Evolutionary conservation across 2,888 invertebrate species (phyloP), one percentile per base, ranked within the genome.

Genomic region (Tetropium fuscum): DNA sequence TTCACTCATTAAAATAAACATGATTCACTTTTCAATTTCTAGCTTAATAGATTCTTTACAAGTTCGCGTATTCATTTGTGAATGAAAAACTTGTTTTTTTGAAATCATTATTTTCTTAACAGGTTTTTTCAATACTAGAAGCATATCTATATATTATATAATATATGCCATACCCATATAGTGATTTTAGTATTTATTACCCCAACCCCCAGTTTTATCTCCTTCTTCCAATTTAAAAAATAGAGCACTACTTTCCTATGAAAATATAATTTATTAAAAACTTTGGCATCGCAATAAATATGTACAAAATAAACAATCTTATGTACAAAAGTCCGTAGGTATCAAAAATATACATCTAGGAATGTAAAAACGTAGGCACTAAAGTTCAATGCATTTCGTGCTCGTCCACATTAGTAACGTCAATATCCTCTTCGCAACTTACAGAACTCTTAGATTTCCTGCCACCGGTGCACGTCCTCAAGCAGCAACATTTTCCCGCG

Each of bases 401-500:
- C 32, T 79, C 80, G 47, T 81, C 80, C 0, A 79, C 68, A 60
- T 79, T 76, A 5, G 75, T 80, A 1, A 82, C 78, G 66, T 82
- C 81, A 41, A 82, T 80, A 48, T 79, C 76, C 16, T 80, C 80
- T 64, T 78, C 78, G 5, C 74, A 74, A 0, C 76, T 77, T 34
- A 65, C 70, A 0, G 78, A 75, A 40, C 69, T 49, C 16, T 74
- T 77, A 1, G 64, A 51, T 53, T 67, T 74, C 40, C 70, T 74
- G n/a, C 72, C 63, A 27, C 69, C 69, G 0, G 74, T 69, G 19
- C 85, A 85, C 0, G 84, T 83, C 25, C 85, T 75, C 58, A 84
- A 72, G 57, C 86, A 86, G 66, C 84, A 85, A 66, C 86, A 86
- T 66, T 84, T 85, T 13, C 60, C 61, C n/a, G 64, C 40, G 3